Conservation (phyloP, 1,140 invertebrate species). For the Drosophila repleta region DNA sequence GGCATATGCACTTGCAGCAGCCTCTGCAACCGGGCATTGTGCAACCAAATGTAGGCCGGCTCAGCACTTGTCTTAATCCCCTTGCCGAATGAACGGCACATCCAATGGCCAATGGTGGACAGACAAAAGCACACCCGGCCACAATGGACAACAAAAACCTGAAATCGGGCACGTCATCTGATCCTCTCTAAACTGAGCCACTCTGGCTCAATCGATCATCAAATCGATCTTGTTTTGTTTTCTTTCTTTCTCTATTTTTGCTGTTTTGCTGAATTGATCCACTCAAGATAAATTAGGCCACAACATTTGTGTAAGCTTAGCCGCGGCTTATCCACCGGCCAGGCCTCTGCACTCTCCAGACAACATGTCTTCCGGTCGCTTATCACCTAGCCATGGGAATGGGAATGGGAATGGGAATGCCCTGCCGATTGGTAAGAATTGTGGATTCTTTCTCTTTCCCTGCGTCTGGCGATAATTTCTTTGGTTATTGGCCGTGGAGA, state of each 20-base stretch:
- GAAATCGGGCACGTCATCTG: conserved; percentile 24
- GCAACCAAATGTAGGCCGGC: conserved; percentile 52
- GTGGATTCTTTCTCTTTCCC: not conserved
- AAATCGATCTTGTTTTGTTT: conserved; percentile 25
- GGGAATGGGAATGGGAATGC: not conserved
- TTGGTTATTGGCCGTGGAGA: conserved; percentile 25
- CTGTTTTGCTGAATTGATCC: conserved; percentile 59
- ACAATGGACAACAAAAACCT: conserved; percentile 49
- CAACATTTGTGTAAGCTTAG: conserved; percentile 78
- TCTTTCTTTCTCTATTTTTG: not conserved
- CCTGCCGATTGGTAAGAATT: conserved; percentile 1
- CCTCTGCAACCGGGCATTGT: conserved; percentile 53
- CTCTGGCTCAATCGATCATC: conserved; percentile 37
- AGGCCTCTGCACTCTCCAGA: conserved; percentile 25
- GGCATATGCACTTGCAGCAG: conserved; percentile 31
- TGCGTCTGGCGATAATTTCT: conserved; percentile 11
- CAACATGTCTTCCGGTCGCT: conserved; percentile 66
- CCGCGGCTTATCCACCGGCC: conserved; percentile 44
- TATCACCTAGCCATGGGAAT: conserved; percentile 26
- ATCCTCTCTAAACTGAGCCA: conserved; percentile 22
- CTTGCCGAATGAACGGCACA: not conserved
- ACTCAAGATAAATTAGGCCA: conserved; percentile 77
- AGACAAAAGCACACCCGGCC: conserved; percentile 71
- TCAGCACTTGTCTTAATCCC: conserved; percentile 66
- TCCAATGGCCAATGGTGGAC: conserved; percentile 6